These are phyloP conservation scores for Callorhinus ursinus DNA, from an alignment of 2,113 vertebrate species.

Conservation along the genomic window DNA sequence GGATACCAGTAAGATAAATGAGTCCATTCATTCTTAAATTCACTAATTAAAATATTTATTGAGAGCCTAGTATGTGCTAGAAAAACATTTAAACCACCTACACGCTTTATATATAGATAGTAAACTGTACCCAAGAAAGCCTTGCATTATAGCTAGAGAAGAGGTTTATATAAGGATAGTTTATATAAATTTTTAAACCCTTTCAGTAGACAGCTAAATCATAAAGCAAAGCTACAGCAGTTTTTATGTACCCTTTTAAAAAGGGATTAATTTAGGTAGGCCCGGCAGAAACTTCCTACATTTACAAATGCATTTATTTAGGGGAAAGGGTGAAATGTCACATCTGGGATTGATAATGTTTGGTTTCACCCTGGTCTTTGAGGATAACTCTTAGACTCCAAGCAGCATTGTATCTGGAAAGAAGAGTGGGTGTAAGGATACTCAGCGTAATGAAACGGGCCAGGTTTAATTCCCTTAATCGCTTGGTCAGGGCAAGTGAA, in stretches of 20 bases:
- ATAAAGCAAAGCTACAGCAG: conserved; percentile 69
- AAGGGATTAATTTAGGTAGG: conserved; percentile 77
- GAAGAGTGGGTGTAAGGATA: conserved; percentile 83
- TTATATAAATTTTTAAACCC: background rate
- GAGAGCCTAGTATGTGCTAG: background rate
- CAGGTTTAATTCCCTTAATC: conserved; percentile 89
- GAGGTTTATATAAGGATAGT: background rate
- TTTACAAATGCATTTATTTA: conserved; percentile 79
- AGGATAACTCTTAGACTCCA: conserved; percentile 82
- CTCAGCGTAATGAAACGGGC: conserved; percentile 86
- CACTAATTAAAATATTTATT: conserved; percentile 28
- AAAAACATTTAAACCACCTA: background rate
- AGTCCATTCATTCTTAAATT: background rate
- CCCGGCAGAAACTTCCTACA: conserved; percentile 57
- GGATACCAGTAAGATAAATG: conserved; percentile 37
- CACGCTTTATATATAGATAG: background rate
- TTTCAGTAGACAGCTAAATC: conserved; percentile 74
- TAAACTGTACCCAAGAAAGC: background rate
- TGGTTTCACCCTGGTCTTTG: conserved; percentile 80
- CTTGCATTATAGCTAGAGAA: background rate
- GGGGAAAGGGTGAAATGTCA: conserved; percentile 81
- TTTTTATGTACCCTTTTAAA: conserved; percentile 64
- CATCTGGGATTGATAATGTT: conserved; percentile 83
- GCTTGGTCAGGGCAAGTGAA: conserved; percentile 86
- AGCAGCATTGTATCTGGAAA: conserved; percentile 79